These are phyloP conservation scores for Prostheceraeus crozeri DNA, from an alignment of 2,888 invertebrate species.

Conservation along the genomic window DNA sequence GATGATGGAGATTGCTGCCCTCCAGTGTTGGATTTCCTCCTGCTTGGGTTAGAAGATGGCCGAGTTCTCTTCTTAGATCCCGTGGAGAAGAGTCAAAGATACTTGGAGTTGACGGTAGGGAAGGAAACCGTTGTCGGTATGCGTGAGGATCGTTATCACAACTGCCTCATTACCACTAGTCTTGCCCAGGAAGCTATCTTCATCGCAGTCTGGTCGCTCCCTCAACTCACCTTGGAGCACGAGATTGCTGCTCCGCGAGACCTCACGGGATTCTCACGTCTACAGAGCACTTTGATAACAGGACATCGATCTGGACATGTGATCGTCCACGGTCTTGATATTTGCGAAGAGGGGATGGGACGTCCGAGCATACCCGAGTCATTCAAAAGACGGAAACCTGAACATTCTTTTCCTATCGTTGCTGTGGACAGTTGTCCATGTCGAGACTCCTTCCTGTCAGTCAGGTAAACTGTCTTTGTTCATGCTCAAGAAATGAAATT, in stretches of 20 bases:
- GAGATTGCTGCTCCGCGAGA: conserved; percentile 47
- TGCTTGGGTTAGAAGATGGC: too few species aligned
- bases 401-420: too few species aligned
- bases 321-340: not conserved
- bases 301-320: conserved; percentile 15
- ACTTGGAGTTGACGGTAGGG: conserved; percentile 52
- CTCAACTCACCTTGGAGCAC: conserved; percentile 47
- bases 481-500: too few species aligned
- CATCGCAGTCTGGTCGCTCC: conserved; percentile 52
- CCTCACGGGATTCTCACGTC: conserved; percentile 44
- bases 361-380: too few species aligned
- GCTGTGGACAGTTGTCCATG: too few species aligned
- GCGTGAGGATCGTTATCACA: conserved; percentile 46
- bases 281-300: not conserved
- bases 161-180: conserved; percentile 46
- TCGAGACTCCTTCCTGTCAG: too few species aligned
- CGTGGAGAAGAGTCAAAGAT: conserved; percentile 48
- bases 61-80: conserved; percentile 55
- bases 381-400: too few species aligned
- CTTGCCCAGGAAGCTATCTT: conserved; percentile 43
- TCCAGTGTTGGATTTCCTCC: too few species aligned
- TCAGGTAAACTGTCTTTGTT: too few species aligned
- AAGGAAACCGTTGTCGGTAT: conserved; percentile 51
- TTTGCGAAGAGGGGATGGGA: too few species aligned
- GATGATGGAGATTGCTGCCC: too few species aligned